Evolutionary conservation across 2,797 vertebrate species (phyloP), one percentile per base, ranked within the genome.

Genomic region (Protonibea diacanthus): DNA sequence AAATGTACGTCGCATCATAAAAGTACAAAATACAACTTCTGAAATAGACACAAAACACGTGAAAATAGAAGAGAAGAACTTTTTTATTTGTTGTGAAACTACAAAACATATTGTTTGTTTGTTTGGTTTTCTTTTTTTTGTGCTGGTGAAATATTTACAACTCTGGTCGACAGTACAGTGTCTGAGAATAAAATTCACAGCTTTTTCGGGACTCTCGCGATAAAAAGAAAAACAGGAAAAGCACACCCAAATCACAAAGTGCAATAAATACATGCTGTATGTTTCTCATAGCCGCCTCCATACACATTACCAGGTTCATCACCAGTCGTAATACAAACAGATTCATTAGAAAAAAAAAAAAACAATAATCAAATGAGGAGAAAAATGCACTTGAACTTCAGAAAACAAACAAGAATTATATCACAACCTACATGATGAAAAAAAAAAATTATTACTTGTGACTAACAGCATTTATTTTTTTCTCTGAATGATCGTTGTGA

Each of bases 71-170:
- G 94, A 95, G 88, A 93, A 93, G 81, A 93, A 90, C 76, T 87
- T 91, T 91, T 93, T 88, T 93, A 95, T 95, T 95, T 94, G 87
- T 94, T 94, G 95, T 95, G 94, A 95, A 95, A 94, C 94, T 96
- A 95, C 94, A 95, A 96, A 96, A 96, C 91, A 95, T 93, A 85
- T 85, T 51, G 76, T 91, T 82, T 87, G 45, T 74, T 83, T 85
- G 45, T 74, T 83, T 85, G 29, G 53, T 56, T 44, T 74, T 38
- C 33, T 68, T 81, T 93, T 93, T 25, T 91, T 92, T 93, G 91
- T 95, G 95, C 95, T 95, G 93, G 94, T 96, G 94, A 95, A 92
- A 93, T 96, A 95, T 96, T 93, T 96, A 96, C 95, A 96, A 89
- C 91, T 94, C 91, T 94, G 89, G 88, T 92, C 74, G 90, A 95